Percentiles rank a stretch among this genome's conserved stretches.
Evolutionary conservation across 2,113 vertebrate species (phyloP).

Genomic region (Megalops atlanticus): DNA sequence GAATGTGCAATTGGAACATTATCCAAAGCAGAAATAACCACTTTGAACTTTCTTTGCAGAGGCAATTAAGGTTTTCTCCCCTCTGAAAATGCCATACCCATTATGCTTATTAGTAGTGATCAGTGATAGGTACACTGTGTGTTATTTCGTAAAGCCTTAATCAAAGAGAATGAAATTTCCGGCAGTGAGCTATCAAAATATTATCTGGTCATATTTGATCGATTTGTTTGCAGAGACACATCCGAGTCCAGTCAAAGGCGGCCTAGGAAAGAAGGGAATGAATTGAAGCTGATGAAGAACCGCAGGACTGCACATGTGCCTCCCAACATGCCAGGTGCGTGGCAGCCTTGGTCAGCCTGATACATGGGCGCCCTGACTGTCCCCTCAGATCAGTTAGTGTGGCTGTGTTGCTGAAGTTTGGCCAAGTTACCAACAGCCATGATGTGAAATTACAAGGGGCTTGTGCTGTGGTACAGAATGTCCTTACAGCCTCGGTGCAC

Average conservation of each 20-base stretch:
- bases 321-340: conserved; percentile 83
- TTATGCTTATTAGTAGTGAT: too few species aligned
- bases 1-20: too few species aligned
- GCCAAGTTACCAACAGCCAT: conserved; percentile 1
- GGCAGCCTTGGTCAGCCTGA: not conserved
- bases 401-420: too few species aligned
- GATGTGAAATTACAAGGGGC: not conserved
- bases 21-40: too few species aligned
- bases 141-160: not conserved
- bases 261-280: conserved; percentile 85
- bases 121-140: too few species aligned
- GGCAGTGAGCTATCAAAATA: not conserved
- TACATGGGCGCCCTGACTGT: too few species aligned
- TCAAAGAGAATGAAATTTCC: not conserved
- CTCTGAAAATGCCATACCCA: too few species aligned
- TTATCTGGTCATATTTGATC: not conserved
- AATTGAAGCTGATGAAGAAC: conserved; percentile 87
- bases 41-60: too few species aligned
- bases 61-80: too few species aligned
- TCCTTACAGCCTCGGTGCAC: too few species aligned
- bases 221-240: conserved; percentile 74
- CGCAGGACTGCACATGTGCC: conserved; percentile 80
- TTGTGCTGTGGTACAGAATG: too few species aligned
- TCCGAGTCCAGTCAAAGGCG: conserved; percentile 72
- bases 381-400: too few species aligned